Evolutionary conservation across 2,113 vertebrate genomes (phyloP).

Genomic region (Mus pahari): DNA sequence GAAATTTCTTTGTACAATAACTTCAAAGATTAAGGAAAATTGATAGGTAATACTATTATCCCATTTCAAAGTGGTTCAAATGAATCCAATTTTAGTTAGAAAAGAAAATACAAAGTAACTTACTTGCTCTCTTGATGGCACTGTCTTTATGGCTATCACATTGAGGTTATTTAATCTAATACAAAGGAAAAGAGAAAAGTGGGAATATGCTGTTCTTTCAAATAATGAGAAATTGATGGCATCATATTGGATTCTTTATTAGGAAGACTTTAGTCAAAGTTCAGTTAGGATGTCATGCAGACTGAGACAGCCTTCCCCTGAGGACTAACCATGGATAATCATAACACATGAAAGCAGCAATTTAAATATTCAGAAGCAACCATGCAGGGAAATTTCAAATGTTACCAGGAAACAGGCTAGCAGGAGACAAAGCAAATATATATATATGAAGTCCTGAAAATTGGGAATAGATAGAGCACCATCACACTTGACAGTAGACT

Average conservation of each 20-base stretch:
- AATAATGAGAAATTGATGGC: conserved; percentile 78
- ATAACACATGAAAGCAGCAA: conserved; percentile 76
- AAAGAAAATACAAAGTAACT: conserved; percentile 62
- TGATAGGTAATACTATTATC: conserved; percentile 77
- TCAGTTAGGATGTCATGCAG: conserved; percentile 86
- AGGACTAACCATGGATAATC: conserved; percentile 80
- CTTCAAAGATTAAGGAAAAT: conserved; percentile 79
- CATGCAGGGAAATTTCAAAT: conserved; percentile 28
- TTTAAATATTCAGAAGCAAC: conserved; percentile 81
- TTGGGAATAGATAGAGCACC: conserved; percentile 47
- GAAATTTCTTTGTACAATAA: conserved; percentile 79
- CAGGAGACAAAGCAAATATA: conserved; percentile 48
- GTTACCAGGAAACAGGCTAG: conserved; percentile 36
- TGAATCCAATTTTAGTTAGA: conserved; percentile 78
- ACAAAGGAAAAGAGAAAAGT: conserved; percentile 67
- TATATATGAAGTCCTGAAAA: conserved; percentile 41
- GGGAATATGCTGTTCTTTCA: conserved; percentile 77
- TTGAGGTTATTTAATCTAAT: conserved; percentile 79
- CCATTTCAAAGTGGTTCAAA: conserved; percentile 76
- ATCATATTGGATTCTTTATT: conserved; percentile 81
- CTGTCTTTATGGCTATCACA: conserved; percentile 70
- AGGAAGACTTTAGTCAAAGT: conserved; percentile 81
- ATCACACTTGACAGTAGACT: conserved; percentile 65
- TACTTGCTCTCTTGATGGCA: conserved; percentile 76
- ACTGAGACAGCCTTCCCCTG: conserved; percentile 83